phyloP scores from a whole-genome alignment of 2,797 vertebrate species.

The Arnoldichthys spilopterus region DNA sequence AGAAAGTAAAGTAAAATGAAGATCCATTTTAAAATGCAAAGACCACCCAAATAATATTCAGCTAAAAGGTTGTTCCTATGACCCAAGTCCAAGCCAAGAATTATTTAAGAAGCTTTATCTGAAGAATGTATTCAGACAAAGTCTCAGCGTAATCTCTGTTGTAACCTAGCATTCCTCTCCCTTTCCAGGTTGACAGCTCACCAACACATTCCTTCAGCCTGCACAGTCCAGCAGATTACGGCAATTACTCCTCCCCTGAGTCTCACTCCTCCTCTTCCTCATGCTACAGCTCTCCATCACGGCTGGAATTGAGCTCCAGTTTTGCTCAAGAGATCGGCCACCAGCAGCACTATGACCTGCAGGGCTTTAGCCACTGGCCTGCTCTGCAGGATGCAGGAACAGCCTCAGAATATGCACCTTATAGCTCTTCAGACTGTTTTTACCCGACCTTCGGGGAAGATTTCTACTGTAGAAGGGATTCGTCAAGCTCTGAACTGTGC shows the following conservation, averaged over 20 bases:
- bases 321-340: slow-evolving; percentile 72
- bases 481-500: slow-evolving; percentile 81
- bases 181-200: slow-evolving; percentile 79
- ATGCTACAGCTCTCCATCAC: slow-evolving; percentile 78
- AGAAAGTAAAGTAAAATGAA: no score
- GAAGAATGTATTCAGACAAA: not conserved
- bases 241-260: slow-evolving; percentile 84
- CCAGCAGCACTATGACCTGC: slow-evolving; percentile 72
- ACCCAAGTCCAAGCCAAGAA: no score
- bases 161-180: not conserved
- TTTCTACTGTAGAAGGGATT: slow-evolving; percentile 80
- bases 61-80: no score
- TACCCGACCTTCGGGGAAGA: slow-evolving; percentile 71
- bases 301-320: slow-evolving; percentile 76
- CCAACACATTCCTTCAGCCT: slow-evolving; percentile 77
- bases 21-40: no score
- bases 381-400: slow-evolving; percentile 67
- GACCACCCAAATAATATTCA: no score
- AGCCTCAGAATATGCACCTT: slow-evolving; percentile 69
- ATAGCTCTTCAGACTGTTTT: slow-evolving; percentile 75
- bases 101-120: not conserved
- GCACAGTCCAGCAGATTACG: slow-evolving; percentile 79
- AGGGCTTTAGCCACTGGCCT: slow-evolving; percentile 73
- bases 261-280: slow-evolving; percentile 80
- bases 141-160: not conserved